Evolutionary conservation across 2,113 vertebrate species (phyloP).

Genomic region (Seriola dumerili): DNA sequence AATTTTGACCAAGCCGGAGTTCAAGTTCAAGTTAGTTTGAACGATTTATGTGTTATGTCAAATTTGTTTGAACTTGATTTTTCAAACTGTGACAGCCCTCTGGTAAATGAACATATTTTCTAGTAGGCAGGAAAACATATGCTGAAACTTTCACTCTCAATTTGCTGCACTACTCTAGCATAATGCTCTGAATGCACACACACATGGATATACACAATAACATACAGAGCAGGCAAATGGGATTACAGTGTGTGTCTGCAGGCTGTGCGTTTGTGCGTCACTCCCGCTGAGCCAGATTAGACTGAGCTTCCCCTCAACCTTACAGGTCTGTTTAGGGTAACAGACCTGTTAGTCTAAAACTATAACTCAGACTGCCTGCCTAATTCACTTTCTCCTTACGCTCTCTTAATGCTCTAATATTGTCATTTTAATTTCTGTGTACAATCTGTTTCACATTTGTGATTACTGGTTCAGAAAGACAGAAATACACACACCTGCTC

Average conservation of each 20-base stretch:
- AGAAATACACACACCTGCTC: constrained; percentile 65
- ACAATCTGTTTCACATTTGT: constrained; percentile 13
- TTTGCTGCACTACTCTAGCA: constrained; percentile 18
- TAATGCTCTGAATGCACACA: constrained; percentile 27
- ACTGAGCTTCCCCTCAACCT: constrained; percentile 67
- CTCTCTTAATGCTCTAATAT: constrained; percentile 16
- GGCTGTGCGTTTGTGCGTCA: constrained; percentile 73
- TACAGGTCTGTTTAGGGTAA: constrained; percentile 46
- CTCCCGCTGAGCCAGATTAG: constrained; percentile 79
- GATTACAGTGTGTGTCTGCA: constrained; percentile 74
- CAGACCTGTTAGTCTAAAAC: constrained; percentile 13
- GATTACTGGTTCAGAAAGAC: neutral
- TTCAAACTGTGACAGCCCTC: too few relatives aligned
- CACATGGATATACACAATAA: constrained; percentile 20
- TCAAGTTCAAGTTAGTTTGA: too few relatives aligned
- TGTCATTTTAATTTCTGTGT: neutral
- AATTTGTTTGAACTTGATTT: too few relatives aligned
- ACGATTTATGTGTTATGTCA: too few relatives aligned
- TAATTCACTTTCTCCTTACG: constrained; percentile 14
- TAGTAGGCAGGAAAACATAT: neutral
- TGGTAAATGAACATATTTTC: neutral
- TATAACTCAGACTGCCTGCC: constrained; percentile 2
- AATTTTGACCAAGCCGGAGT: too few relatives aligned
- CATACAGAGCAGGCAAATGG: constrained; percentile 52
- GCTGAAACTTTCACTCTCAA: constrained; percentile 14